Conservation (phyloP, 2,888 invertebrate species). For the Zhengitettix transpicula region DNA sequence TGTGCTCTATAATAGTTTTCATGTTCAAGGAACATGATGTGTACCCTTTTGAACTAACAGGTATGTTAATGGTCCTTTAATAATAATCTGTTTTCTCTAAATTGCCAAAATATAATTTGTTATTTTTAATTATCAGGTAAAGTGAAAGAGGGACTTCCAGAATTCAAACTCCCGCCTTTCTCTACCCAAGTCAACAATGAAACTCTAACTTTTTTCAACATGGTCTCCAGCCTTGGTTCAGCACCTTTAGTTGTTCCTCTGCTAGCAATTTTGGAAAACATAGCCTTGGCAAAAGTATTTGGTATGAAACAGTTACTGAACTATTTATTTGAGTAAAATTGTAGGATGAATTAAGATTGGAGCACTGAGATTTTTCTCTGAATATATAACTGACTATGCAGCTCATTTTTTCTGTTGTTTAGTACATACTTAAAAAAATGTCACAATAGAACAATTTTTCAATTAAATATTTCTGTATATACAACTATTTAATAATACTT, state of each 20-base stretch:
- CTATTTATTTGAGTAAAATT: neutral
- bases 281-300: conserved; percentile 57
- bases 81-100: neutral
- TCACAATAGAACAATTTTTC: too few relatives aligned
- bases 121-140: conserved; percentile 30
- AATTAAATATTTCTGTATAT: too few relatives aligned
- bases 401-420: too few relatives aligned
- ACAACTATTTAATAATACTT: too few relatives aligned
- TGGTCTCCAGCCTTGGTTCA: conserved; percentile 41
- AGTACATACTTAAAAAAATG: too few relatives aligned
- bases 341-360: too few relatives aligned
- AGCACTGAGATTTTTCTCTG: neutral
- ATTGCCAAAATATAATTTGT: neutral
- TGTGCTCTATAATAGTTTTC: conserved; percentile 48
- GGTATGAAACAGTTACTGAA: conserved; percentile 25
- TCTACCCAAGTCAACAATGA: conserved; percentile 37
- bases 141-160: conserved; percentile 53
- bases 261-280: conserved; percentile 48
- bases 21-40: conserved; percentile 39
- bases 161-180: conserved; percentile 47
- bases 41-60: conserved; percentile 48
- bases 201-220: conserved; percentile 36
- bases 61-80: conserved; percentile 21
- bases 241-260: conserved; percentile 50
- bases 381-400: neutral